Evolutionary conservation across 2,797 vertebrate species (phyloP).

Genomic region (Lepus townsendii): DNA sequence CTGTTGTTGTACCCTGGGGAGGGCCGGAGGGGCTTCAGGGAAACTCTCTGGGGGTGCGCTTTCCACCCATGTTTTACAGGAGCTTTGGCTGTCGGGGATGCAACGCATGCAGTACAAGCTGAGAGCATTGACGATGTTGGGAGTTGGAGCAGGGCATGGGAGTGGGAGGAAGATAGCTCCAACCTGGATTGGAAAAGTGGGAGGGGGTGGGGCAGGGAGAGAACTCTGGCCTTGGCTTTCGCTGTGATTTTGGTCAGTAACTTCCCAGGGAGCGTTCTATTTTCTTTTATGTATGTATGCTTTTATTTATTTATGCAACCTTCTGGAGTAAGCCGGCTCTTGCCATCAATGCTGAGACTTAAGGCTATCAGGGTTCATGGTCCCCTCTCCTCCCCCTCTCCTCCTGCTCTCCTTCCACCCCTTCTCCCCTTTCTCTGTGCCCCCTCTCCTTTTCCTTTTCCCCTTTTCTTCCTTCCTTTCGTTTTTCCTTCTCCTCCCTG

Average conservation of each 20-base stretch:
- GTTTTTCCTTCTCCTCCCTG: conserved; percentile 70
- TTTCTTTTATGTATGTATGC: background rate
- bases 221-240: background rate
- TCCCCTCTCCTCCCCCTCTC: background rate
- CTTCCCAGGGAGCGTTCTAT: background rate
- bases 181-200: background rate
- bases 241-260: background rate
- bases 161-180: background rate
- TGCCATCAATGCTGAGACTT: background rate
- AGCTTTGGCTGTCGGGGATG: background rate
- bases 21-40: background rate
- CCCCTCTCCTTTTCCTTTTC: conserved; percentile 39
- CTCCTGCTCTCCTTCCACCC: conserved; percentile 27
- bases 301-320: background rate
- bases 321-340: background rate
- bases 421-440: conserved; percentile 28
- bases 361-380: background rate
- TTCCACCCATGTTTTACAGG: background rate
- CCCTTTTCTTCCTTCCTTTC: conserved; percentile 60
- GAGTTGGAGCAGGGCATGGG: background rate
- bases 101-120: no score
- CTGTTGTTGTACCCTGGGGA: no score
- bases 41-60: background rate
- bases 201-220: background rate
- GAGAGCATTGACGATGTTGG: background rate